Evolutionary conservation across 2,797 vertebrate species (phyloP), one percentile per base, ranked within the genome.

Genomic region (Acrossocheilus fasciatus): DNA sequence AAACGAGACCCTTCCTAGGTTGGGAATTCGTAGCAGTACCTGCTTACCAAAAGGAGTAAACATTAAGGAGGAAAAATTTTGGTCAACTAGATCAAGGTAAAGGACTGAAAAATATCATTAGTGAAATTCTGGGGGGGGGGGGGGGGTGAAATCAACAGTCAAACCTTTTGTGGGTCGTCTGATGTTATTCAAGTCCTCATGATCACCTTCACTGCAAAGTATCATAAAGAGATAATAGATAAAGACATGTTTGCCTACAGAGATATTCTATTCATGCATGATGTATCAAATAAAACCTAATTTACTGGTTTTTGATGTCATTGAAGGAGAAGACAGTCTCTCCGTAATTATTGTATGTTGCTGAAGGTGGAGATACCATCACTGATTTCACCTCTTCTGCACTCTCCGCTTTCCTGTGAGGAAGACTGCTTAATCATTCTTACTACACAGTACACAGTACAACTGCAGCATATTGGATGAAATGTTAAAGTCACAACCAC

Each of bases 231-330:
- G 39, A 68, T 23, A 80, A 47, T 41, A 73, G 34, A 50, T 62
- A 1, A 75, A 57, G 43, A 12, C 20, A 76, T 68, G 9, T 36
- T 43, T 68, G n/a, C 54, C 15, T 41, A 54, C n/a, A 76, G 39
- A 66, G 4, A 68, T 59, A 23, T 30, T 30, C 34, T 41, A n/a
- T 78, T 39, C 30, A 34, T n/a, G 12, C 9, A 74, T 4, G 15
- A 41, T 15, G 18, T 1, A 10, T 36, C 15, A 4, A 26, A 47
- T 18, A 66, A 73, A 74, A 36, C 45, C 43, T 8, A 20, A 77
- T 26, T 94, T 96, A 96, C 96, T 91, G 92, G 59, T 92, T 92
- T 45, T 96, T 95, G 68, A 96, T 95, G 89, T 96, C 96, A 0
- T 92, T 92, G 89, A 95, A 96, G 20, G 95, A 96, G 90, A 94